A percentile compares a stretch with the other conserved stretches of the same genome.
phyloP scores from a whole-genome alignment of 2,113 vertebrate species.

The Myxocyprinus asiaticus region DNA sequence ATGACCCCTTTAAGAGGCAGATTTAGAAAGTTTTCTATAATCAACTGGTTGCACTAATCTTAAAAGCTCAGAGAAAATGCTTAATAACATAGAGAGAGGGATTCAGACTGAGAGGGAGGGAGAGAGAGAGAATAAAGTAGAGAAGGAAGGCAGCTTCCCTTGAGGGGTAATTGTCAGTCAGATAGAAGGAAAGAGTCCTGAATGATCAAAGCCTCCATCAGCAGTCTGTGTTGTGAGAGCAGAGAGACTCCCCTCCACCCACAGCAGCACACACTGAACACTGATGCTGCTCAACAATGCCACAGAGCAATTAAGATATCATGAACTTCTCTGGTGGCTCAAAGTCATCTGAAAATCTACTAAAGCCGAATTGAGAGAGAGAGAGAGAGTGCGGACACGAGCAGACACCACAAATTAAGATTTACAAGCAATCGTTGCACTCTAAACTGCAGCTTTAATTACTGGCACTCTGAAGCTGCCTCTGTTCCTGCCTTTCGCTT shows the following conservation, averaged over 20 bases:
- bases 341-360: background rate
- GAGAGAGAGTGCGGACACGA: background rate
- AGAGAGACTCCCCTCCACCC: background rate
- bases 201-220: constrained; percentile 21
- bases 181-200: constrained; percentile 3
- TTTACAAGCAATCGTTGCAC: background rate
- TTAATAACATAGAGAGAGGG: background rate
- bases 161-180: constrained; percentile 9
- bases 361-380: background rate
- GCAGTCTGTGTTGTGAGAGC: background rate
- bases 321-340: constrained; percentile 6
- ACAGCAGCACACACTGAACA: background rate
- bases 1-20: too few relatives aligned
- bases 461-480: background rate
- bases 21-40: background rate
- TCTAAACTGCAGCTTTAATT: constrained; percentile 24
- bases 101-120: background rate
- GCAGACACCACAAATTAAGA: constrained; percentile 6
- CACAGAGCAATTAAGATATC: constrained; percentile 26
- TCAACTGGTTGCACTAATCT: constrained; percentile 7
- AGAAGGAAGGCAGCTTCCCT: background rate
- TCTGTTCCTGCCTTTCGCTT: background rate
- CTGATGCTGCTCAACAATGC: constrained; percentile 13
- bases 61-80: background rate
- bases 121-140: background rate